Evolutionary conservation across 1,140 invertebrate genomes (phyloP), one percentile per base, ranked within the genome.

Genomic region (Helicorthomorpha holstii): DNA sequence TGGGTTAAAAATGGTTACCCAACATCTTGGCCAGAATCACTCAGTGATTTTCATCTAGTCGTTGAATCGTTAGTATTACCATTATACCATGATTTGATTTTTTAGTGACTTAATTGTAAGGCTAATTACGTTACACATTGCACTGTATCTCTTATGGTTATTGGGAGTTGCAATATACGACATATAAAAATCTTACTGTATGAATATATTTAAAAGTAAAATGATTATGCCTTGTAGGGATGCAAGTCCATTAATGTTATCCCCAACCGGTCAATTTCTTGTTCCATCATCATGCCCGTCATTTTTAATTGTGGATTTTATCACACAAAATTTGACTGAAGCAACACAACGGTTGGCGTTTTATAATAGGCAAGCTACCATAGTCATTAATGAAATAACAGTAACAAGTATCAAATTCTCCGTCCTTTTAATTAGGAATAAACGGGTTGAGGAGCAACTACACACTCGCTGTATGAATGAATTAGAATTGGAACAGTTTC

Each of bases 161-260:
- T n/a, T n/a, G n/a, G n/a, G n/a, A n/a, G n/a, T n/a, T n/a, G n/a
- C n/a, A n/a, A n/a, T n/a, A n/a, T n/a, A n/a, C n/a, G n/a, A n/a
- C n/a, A n/a, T n/a, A n/a, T n/a, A n/a, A n/a, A n/a, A n/a, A n/a
- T n/a, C n/a, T n/a, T n/a, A n/a, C n/a, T n/a, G n/a, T n/a, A n/a
- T n/a, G n/a, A n/a, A n/a, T n/a, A n/a, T n/a, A n/a, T n/a, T n/a
- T n/a, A n/a, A n/a, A n/a, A n/a, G n/a, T n/a, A n/a, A n/a, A n/a
- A n/a, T n/a, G n/a, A n/a, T n/a, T n/a, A n/a, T n/a, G n/a, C n/a
- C n/a, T 52, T 73, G 27, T 62, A 87, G 84, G 21, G 87, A 89
- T 68, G 82, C 87, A 19, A 87, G 88, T 1, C 88, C 88, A 0
- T 62, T 94, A 41, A 91, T 90, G 85, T 74, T 93, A n/a, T 88